Base-by-base conservation (phyloP, 2,797 vertebrate genomes). In the Pachyuromys duprasi region DNA sequence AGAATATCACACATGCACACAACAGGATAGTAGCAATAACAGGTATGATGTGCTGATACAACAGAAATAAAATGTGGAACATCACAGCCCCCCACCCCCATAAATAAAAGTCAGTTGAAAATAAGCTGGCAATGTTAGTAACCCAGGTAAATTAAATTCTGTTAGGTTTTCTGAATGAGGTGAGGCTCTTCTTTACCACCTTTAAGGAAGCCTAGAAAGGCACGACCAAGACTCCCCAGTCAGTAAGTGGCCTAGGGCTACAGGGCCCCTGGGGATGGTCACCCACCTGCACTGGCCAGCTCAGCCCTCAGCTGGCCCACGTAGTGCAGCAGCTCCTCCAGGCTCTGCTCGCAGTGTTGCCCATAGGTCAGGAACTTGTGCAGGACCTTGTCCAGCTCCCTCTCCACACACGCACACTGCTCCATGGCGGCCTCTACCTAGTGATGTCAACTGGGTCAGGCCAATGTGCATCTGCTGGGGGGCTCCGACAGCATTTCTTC, bases 301-400 rank as follows among this genome's bases (percentile, higher is more conserved):
- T 99, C 99, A 65, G 98, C 99, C 96, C 99, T 98, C 81, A 99
- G 99, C 96, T 99, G 99, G 94, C 98, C 99, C 96, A 99, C 99
- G 0, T 98, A 99, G 95, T 98, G 98, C 90, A 99, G 98, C 75
- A 99, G 99, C 97, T 99, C 99, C 67, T 99, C 99, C 97, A 99
- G 98, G 86, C 99, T 99, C 97, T 99, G 99, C 96, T 99, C 99
- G 1, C 99, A 99, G 98, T 99, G 99, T 98, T 99, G 99, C 53
- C 99, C 99, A 0, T 99, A 99, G 96, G 99, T 99, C 65, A 99
- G 98, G 89, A 99, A 99, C 97, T 99, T 99, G 98, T 99, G 99
- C 84, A 99, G 99, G 96, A 99, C 99, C 97, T 99, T 99, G 98
- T 99, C 99, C 98, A 99, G 98, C 98, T 99, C 99, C 87, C 99